These are phyloP conservation scores for Holothuria glaberrima DNA, from an alignment of 35 echinoderm and acorn worm genomes.

Conservation along the genomic window DNA sequence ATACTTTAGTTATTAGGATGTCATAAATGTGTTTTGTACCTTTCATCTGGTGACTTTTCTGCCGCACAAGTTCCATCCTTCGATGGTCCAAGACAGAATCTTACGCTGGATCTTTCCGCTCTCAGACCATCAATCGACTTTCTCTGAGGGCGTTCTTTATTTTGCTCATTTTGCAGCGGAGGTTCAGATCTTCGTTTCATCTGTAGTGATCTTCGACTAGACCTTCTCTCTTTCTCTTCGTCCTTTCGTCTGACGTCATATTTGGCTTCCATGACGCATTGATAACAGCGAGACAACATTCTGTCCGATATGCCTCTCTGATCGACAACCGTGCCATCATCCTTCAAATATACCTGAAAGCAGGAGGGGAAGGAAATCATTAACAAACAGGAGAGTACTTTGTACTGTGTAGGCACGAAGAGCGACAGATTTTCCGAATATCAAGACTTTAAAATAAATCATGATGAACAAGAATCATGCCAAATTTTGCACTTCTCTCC, in stretches of 20 bases:
- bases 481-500: too few relatives aligned
- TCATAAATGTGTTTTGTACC: too few relatives aligned
- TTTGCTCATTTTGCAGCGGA: too few relatives aligned
- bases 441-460: too few relatives aligned
- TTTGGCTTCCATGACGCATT: constrained; percentile 24
- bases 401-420: background rate
- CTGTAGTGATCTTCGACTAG: background rate
- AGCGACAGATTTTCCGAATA: too few relatives aligned
- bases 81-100: constrained; percentile 16
- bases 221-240: background rate
- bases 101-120: constrained; percentile 18
- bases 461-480: too few relatives aligned
- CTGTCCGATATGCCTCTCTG: constrained; percentile 23
- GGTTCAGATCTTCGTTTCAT: constrained; percentile 26
- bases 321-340: constrained; percentile 19
- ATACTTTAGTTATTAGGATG: too few relatives aligned
- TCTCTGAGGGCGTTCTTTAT: background rate
- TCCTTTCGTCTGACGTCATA: constrained; percentile 35
- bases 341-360: constrained; percentile 4
- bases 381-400: background rate
- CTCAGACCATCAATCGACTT: background rate
- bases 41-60: background rate
- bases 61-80: background rate
- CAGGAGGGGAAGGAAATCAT: background rate
- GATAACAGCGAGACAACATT: background rate